Percentiles rank a stretch among this genome's conserved stretches.
phyloP scores from a whole-genome alignment of 2,113 vertebrate species.

The Apteryx mantelli region DNA sequence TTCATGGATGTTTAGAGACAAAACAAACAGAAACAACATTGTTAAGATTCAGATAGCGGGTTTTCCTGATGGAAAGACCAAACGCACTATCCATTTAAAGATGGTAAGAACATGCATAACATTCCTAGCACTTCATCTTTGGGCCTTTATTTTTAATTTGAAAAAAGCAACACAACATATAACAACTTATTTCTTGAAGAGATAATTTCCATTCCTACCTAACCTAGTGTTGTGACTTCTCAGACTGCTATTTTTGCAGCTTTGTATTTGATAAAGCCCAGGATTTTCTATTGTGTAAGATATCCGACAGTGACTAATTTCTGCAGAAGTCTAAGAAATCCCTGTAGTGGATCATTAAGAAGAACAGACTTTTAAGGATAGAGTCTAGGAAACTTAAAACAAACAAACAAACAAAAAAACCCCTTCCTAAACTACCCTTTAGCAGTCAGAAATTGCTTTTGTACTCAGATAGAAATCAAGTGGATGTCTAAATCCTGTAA shows the following conservation, averaged over 20 bases:
- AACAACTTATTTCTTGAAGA: background rate
- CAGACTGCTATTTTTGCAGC: background rate
- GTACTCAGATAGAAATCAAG: background rate
- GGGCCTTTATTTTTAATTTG: background rate
- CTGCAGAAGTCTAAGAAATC: background rate
- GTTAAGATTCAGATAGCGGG: background rate
- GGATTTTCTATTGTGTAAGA: background rate
- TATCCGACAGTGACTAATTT: background rate
- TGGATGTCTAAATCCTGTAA: background rate
- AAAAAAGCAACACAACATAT: background rate
- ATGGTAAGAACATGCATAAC: background rate
- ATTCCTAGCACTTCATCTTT: background rate
- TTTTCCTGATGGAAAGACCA: background rate
- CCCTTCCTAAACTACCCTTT: background rate
- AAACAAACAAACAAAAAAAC: too few species aligned
- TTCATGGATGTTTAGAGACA: background rate
- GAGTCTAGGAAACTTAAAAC: background rate
- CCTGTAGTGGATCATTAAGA: background rate
- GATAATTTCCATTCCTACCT: background rate
- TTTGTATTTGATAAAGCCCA: background rate
- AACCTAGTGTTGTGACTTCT: background rate
- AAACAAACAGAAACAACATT: background rate
- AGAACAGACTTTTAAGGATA: background rate
- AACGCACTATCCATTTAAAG: background rate
- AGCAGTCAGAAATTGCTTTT: background rate